phyloP scores from a whole-genome alignment of 2,797 vertebrate genomes.

The Rallus crepitans region DNA sequence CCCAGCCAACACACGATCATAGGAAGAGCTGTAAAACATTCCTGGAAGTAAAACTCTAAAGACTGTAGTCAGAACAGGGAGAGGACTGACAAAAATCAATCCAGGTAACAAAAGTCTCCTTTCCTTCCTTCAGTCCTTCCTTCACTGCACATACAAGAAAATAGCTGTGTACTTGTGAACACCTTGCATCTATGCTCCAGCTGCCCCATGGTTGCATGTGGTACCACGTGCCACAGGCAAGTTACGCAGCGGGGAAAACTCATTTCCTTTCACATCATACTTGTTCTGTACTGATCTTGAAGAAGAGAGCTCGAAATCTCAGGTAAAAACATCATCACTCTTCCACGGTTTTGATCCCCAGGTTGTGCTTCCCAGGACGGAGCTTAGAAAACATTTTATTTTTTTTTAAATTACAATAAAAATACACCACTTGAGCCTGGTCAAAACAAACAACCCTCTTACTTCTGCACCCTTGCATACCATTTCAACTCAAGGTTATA shows the following conservation, averaged over 20 bases:
- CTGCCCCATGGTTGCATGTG: rapidly evolving
- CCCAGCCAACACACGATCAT: background rate
- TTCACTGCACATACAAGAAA: background rate
- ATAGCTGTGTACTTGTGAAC: background rate
- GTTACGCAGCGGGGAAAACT: background rate
- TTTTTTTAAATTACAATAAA: background rate
- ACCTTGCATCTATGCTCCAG: background rate
- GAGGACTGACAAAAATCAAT: rapidly evolving
- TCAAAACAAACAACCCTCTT: background rate
- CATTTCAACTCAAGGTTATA: background rate
- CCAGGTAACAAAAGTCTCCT: background rate
- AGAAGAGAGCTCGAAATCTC: background rate
- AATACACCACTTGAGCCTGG: background rate
- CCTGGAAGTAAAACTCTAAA: background rate
- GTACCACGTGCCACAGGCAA: rapidly evolving
- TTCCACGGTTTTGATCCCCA: background rate
- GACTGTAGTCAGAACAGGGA: background rate
- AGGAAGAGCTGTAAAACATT: background rate
- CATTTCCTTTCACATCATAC: background rate
- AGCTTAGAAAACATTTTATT: background rate
- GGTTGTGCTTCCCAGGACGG: background rate
- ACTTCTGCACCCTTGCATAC: background rate
- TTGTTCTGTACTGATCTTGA: background rate
- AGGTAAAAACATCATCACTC: background rate
- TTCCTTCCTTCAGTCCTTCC: background rate